Evolutionary conservation across 2,888 invertebrate genomes (phyloP), one percentile per base, ranked within the genome.

Genomic region (Pocota personata): DNA sequence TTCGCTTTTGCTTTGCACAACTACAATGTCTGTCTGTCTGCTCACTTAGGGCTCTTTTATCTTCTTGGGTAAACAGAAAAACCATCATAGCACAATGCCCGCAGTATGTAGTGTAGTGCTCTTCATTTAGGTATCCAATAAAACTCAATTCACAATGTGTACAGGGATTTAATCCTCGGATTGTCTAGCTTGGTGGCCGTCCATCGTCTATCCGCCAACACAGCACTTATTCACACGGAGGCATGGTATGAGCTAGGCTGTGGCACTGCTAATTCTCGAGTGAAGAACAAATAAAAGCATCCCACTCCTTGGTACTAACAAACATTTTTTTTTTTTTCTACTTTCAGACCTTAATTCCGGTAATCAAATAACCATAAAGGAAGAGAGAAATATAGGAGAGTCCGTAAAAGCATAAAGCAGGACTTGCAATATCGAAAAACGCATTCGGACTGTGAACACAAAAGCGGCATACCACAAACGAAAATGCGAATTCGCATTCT

Each of bases 401-500:
- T 60, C 40, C 35, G 40, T 27, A 16, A 62, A 27, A 76, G 71
- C 71, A 71, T 82, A 80, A 80, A 80, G 75, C 80, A 72, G 52
- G 55, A 72, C 55, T 72, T 82, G 62, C 86, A 55, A 77, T 76
- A 77, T 57, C 64, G 57, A 58, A 52, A 57, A 40, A 69, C 62
- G 60, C 62, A 78, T 60, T 75, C 50, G 50, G 62, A 2, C 43
- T 35, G 69, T 75, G 48, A 66, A 82, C 43, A 78, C 78, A 67
- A 67, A 66, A 52, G 57, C 69, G 73, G 78, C 46, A 82, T 19
- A 87, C 60, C 62, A 87, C 69, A 78, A 87, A 84, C 77, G 75
- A 88, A 86, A 76, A 88, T 88, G 88, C 86, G 88, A 57, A 76
- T 88, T 75, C 73, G 82, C 60, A 82, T 88, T 71, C 69, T 83